phyloP scores from a whole-genome alignment of 2,888 invertebrate genomes.

The Biston betularia region DNA sequence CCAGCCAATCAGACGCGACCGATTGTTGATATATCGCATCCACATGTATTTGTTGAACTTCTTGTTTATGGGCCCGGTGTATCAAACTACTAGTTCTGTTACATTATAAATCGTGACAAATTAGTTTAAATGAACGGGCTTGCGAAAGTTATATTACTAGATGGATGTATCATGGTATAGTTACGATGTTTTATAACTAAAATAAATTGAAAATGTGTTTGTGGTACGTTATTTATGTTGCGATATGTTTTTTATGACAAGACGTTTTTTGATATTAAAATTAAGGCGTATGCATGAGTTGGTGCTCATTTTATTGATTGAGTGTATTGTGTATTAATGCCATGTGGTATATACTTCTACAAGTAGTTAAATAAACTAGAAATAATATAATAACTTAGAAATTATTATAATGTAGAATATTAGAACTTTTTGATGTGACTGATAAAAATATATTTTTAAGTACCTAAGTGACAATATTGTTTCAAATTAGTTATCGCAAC shows the following conservation, averaged over 20 bases:
- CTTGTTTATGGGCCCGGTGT: slow-evolving; percentile 57
- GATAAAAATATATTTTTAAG: no score
- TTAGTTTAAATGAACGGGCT: slow-evolving; percentile 32
- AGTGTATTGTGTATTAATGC: no score
- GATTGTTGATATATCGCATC: slow-evolving; percentile 64
- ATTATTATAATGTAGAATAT: no score
- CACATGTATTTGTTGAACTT: slow-evolving; percentile 63
- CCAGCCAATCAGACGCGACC: slow-evolving; percentile 41
- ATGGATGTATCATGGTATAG: slow-evolving; percentile 20
- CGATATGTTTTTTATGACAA: background rate
- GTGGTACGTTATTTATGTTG: slow-evolving; percentile 8
- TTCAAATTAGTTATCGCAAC: no score
- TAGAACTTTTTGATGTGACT: no score
- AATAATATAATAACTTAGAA: no score
- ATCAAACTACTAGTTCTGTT: slow-evolving; percentile 42
- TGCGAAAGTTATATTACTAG: slow-evolving; percentile 26
- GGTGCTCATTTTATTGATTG: no score
- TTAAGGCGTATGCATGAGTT: background rate
- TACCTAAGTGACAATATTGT: no score
- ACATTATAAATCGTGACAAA: slow-evolving; percentile 37
- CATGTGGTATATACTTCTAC: no score
- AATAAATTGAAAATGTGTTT: slow-evolving; percentile 15
- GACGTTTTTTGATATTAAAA: slow-evolving; percentile 8
- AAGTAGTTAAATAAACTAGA: no score
- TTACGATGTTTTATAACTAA: slow-evolving; percentile 28